A percentile compares a stretch with the other conserved stretches of the same genome.
Conservation (phyloP, 2,888 invertebrate species). For the Lydus trimaculatus region DNA sequence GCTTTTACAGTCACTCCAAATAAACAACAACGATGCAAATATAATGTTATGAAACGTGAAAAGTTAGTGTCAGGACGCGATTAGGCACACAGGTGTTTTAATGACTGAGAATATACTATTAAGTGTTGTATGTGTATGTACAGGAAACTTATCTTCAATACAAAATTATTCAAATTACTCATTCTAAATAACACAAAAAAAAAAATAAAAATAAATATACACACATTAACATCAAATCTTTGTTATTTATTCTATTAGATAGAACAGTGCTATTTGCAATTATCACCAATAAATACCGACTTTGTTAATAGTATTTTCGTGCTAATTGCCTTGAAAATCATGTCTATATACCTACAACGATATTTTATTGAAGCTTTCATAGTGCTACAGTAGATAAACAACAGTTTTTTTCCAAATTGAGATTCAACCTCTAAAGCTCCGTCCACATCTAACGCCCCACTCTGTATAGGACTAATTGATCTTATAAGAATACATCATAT, state of each 20-base stretch:
- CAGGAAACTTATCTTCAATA: slow-evolving; percentile 8
- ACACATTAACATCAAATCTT: background rate
- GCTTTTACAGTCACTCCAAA: background rate
- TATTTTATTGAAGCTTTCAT: too few relatives aligned
- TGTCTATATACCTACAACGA: too few relatives aligned
- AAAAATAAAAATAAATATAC: background rate
- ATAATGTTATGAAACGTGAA: background rate
- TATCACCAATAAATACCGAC: background rate
- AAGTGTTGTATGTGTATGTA: too few relatives aligned
- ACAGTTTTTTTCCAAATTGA: too few relatives aligned
- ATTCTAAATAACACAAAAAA: background rate
- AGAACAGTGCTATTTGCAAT: too few relatives aligned
- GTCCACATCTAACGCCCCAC: too few relatives aligned
- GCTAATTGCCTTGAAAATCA: background rate
- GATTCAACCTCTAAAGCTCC: too few relatives aligned
- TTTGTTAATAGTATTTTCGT: background rate
- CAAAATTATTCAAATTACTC: background rate
- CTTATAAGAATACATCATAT: too few relatives aligned
- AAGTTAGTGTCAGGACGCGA: slow-evolving; percentile 17
- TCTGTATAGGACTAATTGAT: too few relatives aligned
- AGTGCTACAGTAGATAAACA: too few relatives aligned
- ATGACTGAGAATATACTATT: slow-evolving; percentile 12
- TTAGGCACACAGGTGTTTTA: slow-evolving; percentile 22
- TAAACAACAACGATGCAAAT: slow-evolving; percentile 5
- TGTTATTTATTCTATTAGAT: background rate